A percentile compares a stretch with the other conserved stretches of the same genome.
Evolutionary conservation across 2,888 invertebrate genomes (phyloP).

Genomic region (Phrixothrix hirtus): DNA sequence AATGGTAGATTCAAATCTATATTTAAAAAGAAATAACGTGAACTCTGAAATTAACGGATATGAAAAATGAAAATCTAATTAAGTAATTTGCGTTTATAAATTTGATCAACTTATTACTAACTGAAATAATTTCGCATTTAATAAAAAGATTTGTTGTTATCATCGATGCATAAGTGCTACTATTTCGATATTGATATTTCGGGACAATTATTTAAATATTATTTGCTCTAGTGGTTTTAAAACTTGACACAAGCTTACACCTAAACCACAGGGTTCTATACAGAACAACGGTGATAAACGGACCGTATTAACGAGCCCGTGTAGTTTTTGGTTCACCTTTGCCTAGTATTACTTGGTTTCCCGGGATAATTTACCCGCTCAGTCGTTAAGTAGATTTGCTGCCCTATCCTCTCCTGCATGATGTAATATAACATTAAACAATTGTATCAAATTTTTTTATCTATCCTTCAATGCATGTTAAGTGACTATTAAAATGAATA

Average conservation of each 20-base stretch:
- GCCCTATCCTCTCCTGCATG: slow-evolving; percentile 39
- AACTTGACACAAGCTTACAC: slow-evolving; percentile 18
- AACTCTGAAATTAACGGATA: no score
- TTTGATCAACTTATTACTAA: no score
- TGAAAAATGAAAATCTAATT: no score
- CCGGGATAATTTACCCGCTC: slow-evolving; percentile 27
- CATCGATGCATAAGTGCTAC: slow-evolving; percentile 20
- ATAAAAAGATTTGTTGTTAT: no score
- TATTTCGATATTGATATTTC: slow-evolving; percentile 7
- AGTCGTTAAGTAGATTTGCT: slow-evolving; percentile 41
- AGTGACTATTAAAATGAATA: slow-evolving; percentile 53
- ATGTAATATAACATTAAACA: slow-evolving; percentile 28
- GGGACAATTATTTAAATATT: slow-evolving; percentile 4
- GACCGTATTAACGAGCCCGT: slow-evolving; percentile 21
- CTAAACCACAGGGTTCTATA: slow-evolving; percentile 36
- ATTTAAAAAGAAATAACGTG: no score
- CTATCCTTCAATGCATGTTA: slow-evolving; percentile 39
- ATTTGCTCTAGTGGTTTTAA: slow-evolving; percentile 12
- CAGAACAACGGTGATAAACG: slow-evolving; percentile 40
- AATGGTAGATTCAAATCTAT: no score
- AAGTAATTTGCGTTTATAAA: no score
- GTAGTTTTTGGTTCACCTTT: slow-evolving; percentile 23
- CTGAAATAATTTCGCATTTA: no score
- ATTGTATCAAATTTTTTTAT: slow-evolving; percentile 29
- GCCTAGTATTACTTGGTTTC: slow-evolving; percentile 11